Percentiles rank a stretch among this genome's conserved stretches.
Evolutionary conservation across 1,140 invertebrate genomes (phyloP).

Genomic region (Octopus bimaculoides): DNA sequence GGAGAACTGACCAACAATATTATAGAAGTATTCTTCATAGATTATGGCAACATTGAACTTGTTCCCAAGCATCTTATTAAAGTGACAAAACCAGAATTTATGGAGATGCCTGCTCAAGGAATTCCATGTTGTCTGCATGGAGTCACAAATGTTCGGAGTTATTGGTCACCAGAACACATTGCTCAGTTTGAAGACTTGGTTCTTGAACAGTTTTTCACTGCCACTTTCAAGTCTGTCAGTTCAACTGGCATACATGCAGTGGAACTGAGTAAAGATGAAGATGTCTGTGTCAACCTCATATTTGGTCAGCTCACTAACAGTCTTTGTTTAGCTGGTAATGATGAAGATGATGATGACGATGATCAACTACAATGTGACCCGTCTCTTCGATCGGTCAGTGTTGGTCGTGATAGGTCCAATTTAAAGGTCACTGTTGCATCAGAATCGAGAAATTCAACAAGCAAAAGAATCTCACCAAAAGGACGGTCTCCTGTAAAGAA

Average conservation of each 20-base stretch:
- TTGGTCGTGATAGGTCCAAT: conserved; percentile 14
- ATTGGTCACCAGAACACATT: conserved; percentile 47
- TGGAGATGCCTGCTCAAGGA: conserved; percentile 69
- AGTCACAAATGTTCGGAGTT: conserved; percentile 34
- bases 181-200: conserved; percentile 48
- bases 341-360: background rate
- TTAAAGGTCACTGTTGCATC: conserved; percentile 21
- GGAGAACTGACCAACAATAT: conserved; percentile 53
- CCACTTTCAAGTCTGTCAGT: conserved; percentile 26
- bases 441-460: background rate
- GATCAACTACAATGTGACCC: background rate
- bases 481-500: background rate
- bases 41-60: conserved; percentile 71
- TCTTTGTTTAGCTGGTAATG: background rate
- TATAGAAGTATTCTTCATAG: conserved; percentile 75
- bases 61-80: conserved; percentile 44
- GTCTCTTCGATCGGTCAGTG: conserved; percentile 14
- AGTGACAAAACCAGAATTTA: conserved; percentile 59
- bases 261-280: conserved; percentile 24
- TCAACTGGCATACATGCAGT: conserved; percentile 15
- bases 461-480: background rate
- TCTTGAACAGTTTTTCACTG: conserved; percentile 39
- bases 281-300: conserved; percentile 30
- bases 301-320: conserved; percentile 29
- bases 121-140: conserved; percentile 66